Evolutionary conservation across 2,797 vertebrate genomes (phyloP).

Genomic region (Gallinago stenura): DNA sequence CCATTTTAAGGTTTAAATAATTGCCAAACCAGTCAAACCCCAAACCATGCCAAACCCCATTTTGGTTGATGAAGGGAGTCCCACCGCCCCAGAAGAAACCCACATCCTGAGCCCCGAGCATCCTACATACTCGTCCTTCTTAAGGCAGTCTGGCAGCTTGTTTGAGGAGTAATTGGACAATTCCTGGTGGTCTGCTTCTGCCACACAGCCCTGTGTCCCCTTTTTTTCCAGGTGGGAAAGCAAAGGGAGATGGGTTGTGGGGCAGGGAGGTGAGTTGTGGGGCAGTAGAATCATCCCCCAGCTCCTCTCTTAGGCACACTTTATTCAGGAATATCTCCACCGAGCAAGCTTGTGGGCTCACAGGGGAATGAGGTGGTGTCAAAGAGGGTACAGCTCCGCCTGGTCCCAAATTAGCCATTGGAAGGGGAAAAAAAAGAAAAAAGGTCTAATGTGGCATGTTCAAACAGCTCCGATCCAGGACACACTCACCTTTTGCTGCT

Average conservation of each 20-base stretch:
- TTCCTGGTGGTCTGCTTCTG: neutral
- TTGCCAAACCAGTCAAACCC: neutral
- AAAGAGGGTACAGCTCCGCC: neutral
- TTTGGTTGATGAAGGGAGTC: neutral
- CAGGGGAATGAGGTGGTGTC: neutral
- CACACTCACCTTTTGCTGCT: neutral
- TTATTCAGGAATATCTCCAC: neutral
- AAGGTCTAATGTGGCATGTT: neutral
- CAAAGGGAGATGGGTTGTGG: neutral
- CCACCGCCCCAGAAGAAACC: accelerated
- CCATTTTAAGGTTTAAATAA: neutral
- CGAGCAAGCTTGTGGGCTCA: neutral
- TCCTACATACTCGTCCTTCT: neutral
- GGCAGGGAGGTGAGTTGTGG: too few relatives aligned
- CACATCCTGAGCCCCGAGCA: neutral
- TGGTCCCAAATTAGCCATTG: neutral
- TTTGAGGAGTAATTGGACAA: accelerated
- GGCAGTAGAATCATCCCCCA: neutral
- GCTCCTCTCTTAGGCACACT: neutral
- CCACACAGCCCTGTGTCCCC: accelerated
- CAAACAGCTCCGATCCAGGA: neutral
- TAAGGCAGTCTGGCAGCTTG: neutral
- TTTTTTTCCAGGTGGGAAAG: neutral
- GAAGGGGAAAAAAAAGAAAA: neutral
- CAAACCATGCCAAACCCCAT: neutral